These are phyloP conservation scores for Ephydatia muelleri DNA, from an alignment of 37 sponge, comb jelly and placozoan genomes.

Conservation along the genomic window DNA sequence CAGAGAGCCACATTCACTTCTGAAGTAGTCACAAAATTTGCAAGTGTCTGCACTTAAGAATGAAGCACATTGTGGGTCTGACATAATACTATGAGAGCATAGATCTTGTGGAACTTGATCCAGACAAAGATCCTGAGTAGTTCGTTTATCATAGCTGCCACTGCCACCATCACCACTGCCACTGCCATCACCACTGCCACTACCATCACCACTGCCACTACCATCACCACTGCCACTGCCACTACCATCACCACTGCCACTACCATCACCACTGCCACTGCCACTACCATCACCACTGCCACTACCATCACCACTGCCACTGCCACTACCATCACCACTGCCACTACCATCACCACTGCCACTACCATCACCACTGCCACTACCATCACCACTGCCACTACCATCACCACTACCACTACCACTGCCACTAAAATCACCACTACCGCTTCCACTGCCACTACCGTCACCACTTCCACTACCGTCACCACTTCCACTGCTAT, in stretches of 20 bases:
- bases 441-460: slow-evolving; percentile 15
- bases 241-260: background rate
- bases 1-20: background rate
- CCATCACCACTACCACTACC: background rate
- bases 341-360: background rate
- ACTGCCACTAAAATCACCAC: slow-evolving; percentile 16
- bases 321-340: background rate
- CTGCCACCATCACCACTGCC: too few relatives aligned
- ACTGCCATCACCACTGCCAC: too few relatives aligned
- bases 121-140: background rate
- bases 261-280: background rate
- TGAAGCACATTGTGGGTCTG: background rate
- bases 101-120: background rate
- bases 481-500: background rate
- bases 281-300: background rate
- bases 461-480: background rate
- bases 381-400: background rate
- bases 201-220: background rate
- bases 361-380: background rate
- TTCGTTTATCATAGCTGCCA: background rate
- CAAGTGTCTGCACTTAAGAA: background rate
- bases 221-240: background rate
- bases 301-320: background rate
- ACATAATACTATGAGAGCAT: background rate
- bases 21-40: background rate